Percentiles rank a stretch among this genome's conserved stretches.
phyloP scores from a whole-genome alignment of 2,113 vertebrate genomes.

The Lanius ludovicianus region DNA sequence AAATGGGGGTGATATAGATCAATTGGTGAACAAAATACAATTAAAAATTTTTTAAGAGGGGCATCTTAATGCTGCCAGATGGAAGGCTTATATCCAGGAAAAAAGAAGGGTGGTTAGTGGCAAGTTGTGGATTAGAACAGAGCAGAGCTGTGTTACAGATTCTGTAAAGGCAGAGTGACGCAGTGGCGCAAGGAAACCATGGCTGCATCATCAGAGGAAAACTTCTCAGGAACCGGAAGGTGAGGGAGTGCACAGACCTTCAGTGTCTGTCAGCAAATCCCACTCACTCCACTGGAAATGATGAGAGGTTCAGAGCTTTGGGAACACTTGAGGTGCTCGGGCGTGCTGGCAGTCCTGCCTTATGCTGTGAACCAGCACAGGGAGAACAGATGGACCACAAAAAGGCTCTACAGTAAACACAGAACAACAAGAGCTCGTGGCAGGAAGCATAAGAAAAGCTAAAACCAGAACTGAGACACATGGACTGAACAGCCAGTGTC shows the following conservation, averaged over 20 bases:
- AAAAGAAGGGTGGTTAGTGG: not conserved
- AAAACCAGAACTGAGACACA: not conserved
- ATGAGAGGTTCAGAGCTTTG: not conserved
- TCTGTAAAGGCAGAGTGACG: not conserved
- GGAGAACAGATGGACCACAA: not conserved
- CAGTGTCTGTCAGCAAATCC: not conserved
- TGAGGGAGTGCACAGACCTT: not conserved
- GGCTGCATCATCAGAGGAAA: not conserved
- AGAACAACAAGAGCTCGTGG: not conserved
- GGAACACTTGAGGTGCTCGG: not conserved
- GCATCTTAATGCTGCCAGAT: not conserved
- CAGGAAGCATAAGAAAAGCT: not conserved
- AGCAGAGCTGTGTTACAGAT: not conserved
- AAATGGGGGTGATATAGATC: not conserved
- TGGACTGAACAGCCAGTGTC: not conserved
- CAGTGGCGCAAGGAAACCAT: not conserved
- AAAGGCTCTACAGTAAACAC: slow-evolving; percentile 15
- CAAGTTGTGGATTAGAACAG: not conserved
- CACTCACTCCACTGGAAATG: not conserved
- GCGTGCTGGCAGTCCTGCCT: not conserved
- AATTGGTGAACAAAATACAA: not conserved
- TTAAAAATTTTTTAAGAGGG: not conserved
- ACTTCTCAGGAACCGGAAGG: not conserved
- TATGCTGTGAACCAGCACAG: not conserved
- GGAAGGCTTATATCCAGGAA: not conserved